Evolutionary conservation across 2,888 invertebrate species (phyloP).

Genomic region (Ceratothoa steindachneri): DNA sequence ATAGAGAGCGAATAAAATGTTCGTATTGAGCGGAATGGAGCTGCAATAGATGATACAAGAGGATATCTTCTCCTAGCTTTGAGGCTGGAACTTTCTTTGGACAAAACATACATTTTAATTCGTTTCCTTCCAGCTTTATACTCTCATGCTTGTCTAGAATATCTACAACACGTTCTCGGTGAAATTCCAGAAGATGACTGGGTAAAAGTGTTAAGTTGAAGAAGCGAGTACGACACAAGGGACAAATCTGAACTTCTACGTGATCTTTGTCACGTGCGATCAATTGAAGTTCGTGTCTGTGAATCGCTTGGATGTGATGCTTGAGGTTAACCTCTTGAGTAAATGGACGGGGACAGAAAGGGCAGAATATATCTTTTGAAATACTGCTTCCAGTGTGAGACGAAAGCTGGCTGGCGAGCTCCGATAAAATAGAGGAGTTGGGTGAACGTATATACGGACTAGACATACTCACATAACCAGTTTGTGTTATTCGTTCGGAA

Average conservation of each 20-base stretch:
- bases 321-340: constrained; percentile 39
- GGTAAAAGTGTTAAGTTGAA: constrained; percentile 38
- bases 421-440: constrained; percentile 36
- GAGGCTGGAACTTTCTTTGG: constrained; percentile 34
- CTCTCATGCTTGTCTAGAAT: constrained; percentile 32
- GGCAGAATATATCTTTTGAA: constrained; percentile 43
- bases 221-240: constrained; percentile 41
- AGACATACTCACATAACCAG: constrained; percentile 43
- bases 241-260: constrained; percentile 37
- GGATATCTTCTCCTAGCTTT: constrained; percentile 43
- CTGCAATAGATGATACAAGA: constrained; percentile 43
- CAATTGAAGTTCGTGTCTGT: constrained; percentile 31
- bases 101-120: constrained; percentile 45
- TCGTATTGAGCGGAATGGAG: constrained; percentile 27
- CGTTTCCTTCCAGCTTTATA: constrained; percentile 23
- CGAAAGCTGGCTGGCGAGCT: constrained; percentile 36
- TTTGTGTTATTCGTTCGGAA: background rate
- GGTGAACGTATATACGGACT: constrained; percentile 40
- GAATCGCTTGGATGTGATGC: constrained; percentile 39
- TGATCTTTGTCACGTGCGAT: constrained; percentile 32
- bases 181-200: constrained; percentile 42
- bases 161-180: constrained; percentile 34
- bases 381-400: constrained; percentile 34
- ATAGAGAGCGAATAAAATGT: constrained; percentile 24
- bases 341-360: constrained; percentile 44